Base-by-base conservation (phyloP, 2,888 invertebrate genomes). In the Cabera pusaria region DNA sequence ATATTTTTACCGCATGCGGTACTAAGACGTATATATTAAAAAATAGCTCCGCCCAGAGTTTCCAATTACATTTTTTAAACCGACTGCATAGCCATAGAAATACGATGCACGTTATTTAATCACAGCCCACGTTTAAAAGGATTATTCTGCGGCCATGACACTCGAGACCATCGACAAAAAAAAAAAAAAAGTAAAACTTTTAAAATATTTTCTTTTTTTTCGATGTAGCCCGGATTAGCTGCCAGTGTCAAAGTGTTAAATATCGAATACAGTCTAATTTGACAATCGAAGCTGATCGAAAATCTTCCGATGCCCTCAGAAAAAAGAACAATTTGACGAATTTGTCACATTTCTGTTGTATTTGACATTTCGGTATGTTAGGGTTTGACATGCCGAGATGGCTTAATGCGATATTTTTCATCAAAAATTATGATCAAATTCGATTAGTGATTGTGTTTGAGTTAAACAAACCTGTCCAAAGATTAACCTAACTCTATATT, bases 181-280 rank as follows among this genome's bases (percentile, higher is more conserved):
- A 70, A 74, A 77, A 82, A 79, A 78, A 75, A 77, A 80, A n/a
- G n/a, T n/a, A n/a, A n/a, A n/a, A n/a, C n/a, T n/a, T n/a, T n/a
- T n/a, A 32, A 25, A 11, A 20, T 19, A 14, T 22, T 14, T 24
- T 26, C 33, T 41, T 35, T 8, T 19, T 41, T 35, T 35, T 31
- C 6, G 8, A 31, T 80, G 80, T 75, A 70, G 63, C 68, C 57
- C 59, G 84, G 87, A 87, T 88, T 85, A 88, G 80, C 81, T 82
- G 83, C 77, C 87, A 83, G 87, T 84, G 87, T 87, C 87, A 87
- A 87, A 86, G 87, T 87, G 87, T 88, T 88, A 88, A 88, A 87
- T 86, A 85, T 88, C 85, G 85, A 84, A 84, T 82, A 72, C 72
- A 75, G 78, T 82, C 85, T 84, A 84, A 86, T 86, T 85, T 86